A percentile compares a stretch with the other conserved stretches of the same genome.
Evolutionary conservation across 2,888 invertebrate genomes (phyloP).

Genomic region (Odontocolon sp.): DNA sequence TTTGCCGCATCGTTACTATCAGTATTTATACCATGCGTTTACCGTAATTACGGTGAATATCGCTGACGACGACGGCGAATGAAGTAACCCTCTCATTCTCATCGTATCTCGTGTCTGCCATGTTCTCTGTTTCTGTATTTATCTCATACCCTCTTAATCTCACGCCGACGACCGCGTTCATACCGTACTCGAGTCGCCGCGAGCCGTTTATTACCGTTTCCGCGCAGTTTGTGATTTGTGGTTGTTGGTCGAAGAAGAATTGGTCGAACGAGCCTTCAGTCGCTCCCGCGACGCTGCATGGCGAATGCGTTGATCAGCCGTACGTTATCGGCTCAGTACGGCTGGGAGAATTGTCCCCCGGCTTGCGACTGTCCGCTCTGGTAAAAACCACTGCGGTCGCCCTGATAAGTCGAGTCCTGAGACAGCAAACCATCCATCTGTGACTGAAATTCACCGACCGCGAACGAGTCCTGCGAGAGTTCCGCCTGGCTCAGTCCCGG

Average conservation of each 20-base stretch:
- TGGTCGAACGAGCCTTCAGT: conserved; percentile 80
- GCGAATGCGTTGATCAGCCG: conserved; percentile 80
- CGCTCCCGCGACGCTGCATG: conserved; percentile 80
- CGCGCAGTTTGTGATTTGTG: background rate
- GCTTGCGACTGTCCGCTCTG: conserved; percentile 82
- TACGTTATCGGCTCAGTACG: conserved; percentile 83
- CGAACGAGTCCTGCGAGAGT: conserved; percentile 90
- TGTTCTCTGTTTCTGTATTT: background rate
- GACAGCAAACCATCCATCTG: conserved; percentile 97
- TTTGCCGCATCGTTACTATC: background rate
- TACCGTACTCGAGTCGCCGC: conserved; percentile 73
- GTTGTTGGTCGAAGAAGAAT: conserved; percentile 75
- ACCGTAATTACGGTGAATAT: background rate
- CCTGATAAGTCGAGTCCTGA: conserved; percentile 94
- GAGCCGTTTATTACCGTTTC: conserved; percentile 40
- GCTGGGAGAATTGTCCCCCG: conserved; percentile 86
- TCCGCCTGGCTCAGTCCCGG: conserved; percentile 87
- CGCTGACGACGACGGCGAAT: conserved; percentile 11
- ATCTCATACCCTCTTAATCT: background rate
- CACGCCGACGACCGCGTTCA: conserved; percentile 71
- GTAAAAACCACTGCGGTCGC: conserved; percentile 84
- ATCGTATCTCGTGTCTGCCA: background rate
- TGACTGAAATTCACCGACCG: conserved; percentile 92
- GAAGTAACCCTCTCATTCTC: background rate
- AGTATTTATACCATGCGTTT: conserved; percentile 2